A percentile compares a stretch with the other conserved stretches of the same genome.
These are phyloP conservation scores for Thalpophila matura DNA, from an alignment of 2,888 invertebrate species.

Conservation along the genomic window DNA sequence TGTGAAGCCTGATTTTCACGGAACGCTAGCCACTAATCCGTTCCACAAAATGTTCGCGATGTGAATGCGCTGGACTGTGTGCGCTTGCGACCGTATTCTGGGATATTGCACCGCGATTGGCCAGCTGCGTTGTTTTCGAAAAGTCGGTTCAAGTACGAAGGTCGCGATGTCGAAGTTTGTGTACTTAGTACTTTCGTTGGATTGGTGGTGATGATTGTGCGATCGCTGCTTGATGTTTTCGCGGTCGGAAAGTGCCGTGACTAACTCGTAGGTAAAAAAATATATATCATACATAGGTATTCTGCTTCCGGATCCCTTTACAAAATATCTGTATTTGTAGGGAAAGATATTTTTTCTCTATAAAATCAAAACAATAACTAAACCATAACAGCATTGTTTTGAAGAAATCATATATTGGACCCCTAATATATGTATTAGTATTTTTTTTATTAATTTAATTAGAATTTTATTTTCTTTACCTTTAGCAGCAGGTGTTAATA, in stretches of 20 bases:
- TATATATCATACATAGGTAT: not conserved
- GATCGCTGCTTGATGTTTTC: constrained; percentile 5
- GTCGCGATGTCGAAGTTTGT: constrained; percentile 53
- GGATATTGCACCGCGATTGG: constrained; percentile 67
- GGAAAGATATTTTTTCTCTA: too few relatives aligned
- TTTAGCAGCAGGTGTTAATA: too few relatives aligned
- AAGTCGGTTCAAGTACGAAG: constrained; percentile 62
- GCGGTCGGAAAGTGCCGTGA: not conserved
- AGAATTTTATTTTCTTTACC: too few relatives aligned
- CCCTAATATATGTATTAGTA: too few relatives aligned
- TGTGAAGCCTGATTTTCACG: constrained; percentile 84
- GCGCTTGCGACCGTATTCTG: constrained; percentile 70
- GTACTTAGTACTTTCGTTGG: constrained; percentile 22
- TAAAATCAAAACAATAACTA: too few relatives aligned
- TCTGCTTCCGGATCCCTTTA: not conserved
- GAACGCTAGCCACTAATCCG: constrained; percentile 82
- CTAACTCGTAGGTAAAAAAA: too few relatives aligned
- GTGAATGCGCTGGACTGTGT: constrained; percentile 65
- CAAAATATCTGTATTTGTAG: too few relatives aligned
- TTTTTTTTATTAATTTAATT: too few relatives aligned
- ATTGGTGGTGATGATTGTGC: not conserved
- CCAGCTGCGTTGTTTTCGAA: constrained; percentile 52
- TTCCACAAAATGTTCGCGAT: constrained; percentile 76
- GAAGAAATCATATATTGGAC: too few relatives aligned
- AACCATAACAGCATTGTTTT: too few relatives aligned